phyloP scores from a whole-genome alignment of 2,797 vertebrate genomes.

The Clarias platycephalus region DNA sequence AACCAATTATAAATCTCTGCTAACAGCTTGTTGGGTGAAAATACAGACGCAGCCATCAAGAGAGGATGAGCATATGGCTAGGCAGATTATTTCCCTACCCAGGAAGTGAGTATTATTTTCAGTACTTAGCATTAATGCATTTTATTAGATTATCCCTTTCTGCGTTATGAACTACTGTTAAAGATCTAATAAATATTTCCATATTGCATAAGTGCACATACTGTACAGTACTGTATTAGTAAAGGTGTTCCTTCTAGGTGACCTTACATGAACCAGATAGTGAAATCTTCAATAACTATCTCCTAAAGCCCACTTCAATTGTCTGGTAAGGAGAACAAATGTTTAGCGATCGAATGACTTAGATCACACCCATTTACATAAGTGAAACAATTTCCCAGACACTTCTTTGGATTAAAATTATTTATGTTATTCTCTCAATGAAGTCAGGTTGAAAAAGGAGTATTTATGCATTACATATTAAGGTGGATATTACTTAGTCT shows the following conservation, averaged over 20 bases:
- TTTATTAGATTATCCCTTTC: background rate
- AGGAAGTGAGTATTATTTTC: background rate
- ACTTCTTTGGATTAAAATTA: slow-evolving; percentile 64
- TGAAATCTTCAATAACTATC: background rate
- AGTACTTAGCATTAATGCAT: background rate
- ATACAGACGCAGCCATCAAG: background rate
- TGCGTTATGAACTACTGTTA: background rate
- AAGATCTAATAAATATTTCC: slow-evolving; percentile 13
- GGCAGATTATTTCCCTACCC: background rate
- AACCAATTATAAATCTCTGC: background rate
- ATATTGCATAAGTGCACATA: background rate
- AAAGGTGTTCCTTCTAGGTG: background rate
- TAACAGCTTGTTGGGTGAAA: slow-evolving; percentile 1
- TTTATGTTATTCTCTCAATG: slow-evolving; percentile 55
- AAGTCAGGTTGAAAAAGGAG: slow-evolving; percentile 70
- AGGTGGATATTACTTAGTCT: slow-evolving; percentile 65
- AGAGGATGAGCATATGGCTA: background rate
- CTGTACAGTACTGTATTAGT: too few species aligned
- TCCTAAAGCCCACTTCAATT: background rate
- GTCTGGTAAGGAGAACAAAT: background rate
- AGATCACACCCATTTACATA: background rate
- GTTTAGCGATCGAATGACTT: background rate
- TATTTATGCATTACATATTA: slow-evolving; percentile 71
- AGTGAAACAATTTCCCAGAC: background rate
- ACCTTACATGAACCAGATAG: background rate